Evolutionary conservation across 2,888 invertebrate genomes (phyloP).

Genomic region (Elegia similella): DNA sequence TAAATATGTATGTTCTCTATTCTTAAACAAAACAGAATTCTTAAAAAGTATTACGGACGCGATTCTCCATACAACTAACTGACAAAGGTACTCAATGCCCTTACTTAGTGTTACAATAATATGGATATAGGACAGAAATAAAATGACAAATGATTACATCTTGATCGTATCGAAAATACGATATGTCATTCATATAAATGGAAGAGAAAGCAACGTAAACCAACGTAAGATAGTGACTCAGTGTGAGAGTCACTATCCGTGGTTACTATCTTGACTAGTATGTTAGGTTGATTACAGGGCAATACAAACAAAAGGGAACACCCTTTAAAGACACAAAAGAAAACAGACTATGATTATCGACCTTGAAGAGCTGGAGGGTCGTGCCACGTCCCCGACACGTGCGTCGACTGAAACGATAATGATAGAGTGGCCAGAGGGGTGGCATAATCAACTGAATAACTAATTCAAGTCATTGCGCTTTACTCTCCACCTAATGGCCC

Average conservation of each 20-base stretch:
- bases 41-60: no score
- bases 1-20: no score
- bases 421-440: conserved; percentile 77
- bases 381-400: conserved; percentile 67
- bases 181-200: conserved; percentile 8
- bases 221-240: no score
- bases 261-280: neutral
- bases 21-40: no score
- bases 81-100: neutral
- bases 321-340: conserved; percentile 49
- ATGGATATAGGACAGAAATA: conserved; percentile 6
- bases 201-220: neutral
- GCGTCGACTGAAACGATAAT: conserved; percentile 73
- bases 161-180: neutral
- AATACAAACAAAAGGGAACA: conserved; percentile 3
- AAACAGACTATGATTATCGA: conserved; percentile 63
- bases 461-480: conserved; percentile 77
- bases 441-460: conserved; percentile 77
- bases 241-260: neutral
- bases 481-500: conserved; percentile 60
- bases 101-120: neutral
- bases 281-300: neutral
- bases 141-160: conserved; percentile 1
- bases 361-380: conserved; percentile 70
- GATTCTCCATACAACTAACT: neutral